These are phyloP conservation scores for Saimiri boliviensis DNA, from an alignment of 2,113 vertebrate genomes.

Conservation along the genomic window DNA sequence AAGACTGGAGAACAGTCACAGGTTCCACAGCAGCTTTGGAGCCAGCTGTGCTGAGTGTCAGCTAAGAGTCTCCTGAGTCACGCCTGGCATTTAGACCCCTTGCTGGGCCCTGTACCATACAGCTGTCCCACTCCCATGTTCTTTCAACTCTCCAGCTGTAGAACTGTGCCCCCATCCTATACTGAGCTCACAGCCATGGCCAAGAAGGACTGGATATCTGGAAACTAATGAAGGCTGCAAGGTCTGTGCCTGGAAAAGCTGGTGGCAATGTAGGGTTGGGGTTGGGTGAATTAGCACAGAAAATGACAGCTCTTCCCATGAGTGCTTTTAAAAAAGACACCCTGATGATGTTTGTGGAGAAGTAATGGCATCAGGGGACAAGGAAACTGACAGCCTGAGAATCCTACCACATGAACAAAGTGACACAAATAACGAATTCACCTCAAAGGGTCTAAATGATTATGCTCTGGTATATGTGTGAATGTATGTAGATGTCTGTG, in stretches of 20 bases:
- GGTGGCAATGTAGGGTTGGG: neutral
- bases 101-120: neutral
- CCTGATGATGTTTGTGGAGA: neutral
- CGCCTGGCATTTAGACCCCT: no score
- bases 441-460: neutral
- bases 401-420: neutral
- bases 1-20: neutral
- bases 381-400: neutral
- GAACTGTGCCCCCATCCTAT: neutral
- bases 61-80: neutral
- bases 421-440: neutral
- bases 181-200: neutral
- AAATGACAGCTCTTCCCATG: neutral
- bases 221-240: neutral
- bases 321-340: neutral
- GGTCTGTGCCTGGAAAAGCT: no score
- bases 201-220: neutral
- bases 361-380: neutral
- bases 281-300: neutral
- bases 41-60: neutral
- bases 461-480: neutral
- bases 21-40: neutral
- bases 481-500: neutral
- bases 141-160: neutral
- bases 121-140: neutral